Base-by-base conservation (phyloP, 2,888 invertebrate genomes). In the Drosophila meridionalis region DNA sequence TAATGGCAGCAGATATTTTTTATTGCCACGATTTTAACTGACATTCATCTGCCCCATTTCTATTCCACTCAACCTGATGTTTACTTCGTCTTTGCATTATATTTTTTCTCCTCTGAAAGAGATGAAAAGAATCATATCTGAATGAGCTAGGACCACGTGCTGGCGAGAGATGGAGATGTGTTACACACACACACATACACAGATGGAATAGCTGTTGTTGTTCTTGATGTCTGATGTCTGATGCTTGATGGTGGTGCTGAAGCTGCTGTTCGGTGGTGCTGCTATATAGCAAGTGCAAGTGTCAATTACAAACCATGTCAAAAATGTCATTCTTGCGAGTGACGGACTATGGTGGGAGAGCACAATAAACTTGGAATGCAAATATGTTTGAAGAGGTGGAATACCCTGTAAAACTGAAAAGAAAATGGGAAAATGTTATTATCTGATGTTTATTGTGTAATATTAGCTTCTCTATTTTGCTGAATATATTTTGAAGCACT, bases 291-390 rank as follows among this genome's bases (percentile, higher is more conserved):
- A 87, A 89, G 90, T 87, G 91, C 83, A 85, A 81, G 89, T 91
- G 92, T 92, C 91, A 91, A 88, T 92, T 90, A 90, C 91, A 91
- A 83, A 85, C 81, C 83, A 86, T 92, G 91, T 91, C 89, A 92
- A 91, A 92, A 91, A 83, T 91, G 91, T 91, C 90, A 92, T 89
- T 86, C 83, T 82, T 69, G 78, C 79, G 87, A 83, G 87, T 89
- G 83, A 90, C 64, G 78, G 80, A 73, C 82, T 43, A 67, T 67
- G 74, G 52, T 61, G 69, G 83, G 58, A 57, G 48, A 36, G 43
- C 67, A 60, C 43, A 61, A 56, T 45, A 69, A 58, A 50, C 14
- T 42, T 9, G 42, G n/a, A 38, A 45, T 52, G 47, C 52, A 38
- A 48, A 40, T 45, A n/a, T 42, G n/a, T 3, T 42, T 30, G 6